phyloP scores from a whole-genome alignment of 2,888 invertebrate species.

The Malachius bipustulatus region DNA sequence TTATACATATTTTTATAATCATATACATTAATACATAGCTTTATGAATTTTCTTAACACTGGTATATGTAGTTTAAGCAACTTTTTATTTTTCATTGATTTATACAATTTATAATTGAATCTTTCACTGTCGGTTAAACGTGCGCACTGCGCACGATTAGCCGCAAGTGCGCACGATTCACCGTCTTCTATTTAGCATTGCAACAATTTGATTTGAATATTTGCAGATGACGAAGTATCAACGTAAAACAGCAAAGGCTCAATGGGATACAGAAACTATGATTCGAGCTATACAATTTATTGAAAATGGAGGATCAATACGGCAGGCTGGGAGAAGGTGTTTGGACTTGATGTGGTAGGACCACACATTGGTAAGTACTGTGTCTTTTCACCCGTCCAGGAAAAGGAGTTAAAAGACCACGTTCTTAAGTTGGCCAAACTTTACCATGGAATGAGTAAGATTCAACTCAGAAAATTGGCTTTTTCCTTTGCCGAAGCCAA shows the following conservation, averaged over 20 bases:
- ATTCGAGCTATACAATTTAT: neutral
- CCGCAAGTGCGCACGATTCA: slow-evolving; percentile 2
- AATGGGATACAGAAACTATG: slow-evolving; percentile 1
- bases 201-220: neutral
- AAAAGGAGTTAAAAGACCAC: neutral
- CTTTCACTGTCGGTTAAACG: neutral
- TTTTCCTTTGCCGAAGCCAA: slow-evolving; percentile 3
- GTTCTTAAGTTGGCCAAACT: slow-evolving; percentile 9
- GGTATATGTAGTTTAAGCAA: slow-evolving; percentile 2
- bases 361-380: neutral
- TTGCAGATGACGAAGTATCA: neutral
- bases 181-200: neutral
- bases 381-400: slow-evolving; percentile 2
- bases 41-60: neutral
- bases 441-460: slow-evolving; percentile 9
- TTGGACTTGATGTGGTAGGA: neutral
- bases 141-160: neutral
- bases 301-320: slow-evolving; percentile 1
- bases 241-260: slow-evolving; percentile 2
- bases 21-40: neutral
- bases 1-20: neutral
- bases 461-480: slow-evolving; percentile 12
- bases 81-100: neutral
- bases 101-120: neutral
- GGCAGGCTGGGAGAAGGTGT: neutral